Evolutionary conservation across 2,113 vertebrate genomes (phyloP), one percentile per base, ranked within the genome.

Genomic region (Oncorhynchus gorbuscha): DNA sequence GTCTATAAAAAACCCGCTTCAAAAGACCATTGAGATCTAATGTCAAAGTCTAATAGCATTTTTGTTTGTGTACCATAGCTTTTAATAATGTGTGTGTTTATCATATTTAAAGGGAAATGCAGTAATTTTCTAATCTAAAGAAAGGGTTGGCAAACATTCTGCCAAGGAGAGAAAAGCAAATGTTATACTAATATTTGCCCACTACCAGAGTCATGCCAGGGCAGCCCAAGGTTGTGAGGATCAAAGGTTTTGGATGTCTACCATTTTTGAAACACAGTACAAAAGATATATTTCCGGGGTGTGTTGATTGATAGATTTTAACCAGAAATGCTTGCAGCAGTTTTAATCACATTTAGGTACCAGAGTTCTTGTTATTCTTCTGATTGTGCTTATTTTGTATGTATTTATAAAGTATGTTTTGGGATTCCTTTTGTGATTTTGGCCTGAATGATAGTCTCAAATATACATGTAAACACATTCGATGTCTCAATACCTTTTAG

Each of bases 401-500:
- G 92, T 94, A 92, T 94, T 93, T 93, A 93, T 92, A 89, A 93
- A 85, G 83, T 90, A 78, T 85, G 87, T 91, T 90, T 91, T 84
- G 83, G 86, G 78, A 78, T 90, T 92, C 81, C 81, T 91, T 92
- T 89, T 88, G 90, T 93, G 91, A 90, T 88, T 89, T 92, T 91
- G 92, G 86, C 90, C 91, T 93, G 91, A 91, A 91, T 79, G 88
- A 90, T 92, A 92, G 89, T 92, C 88, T 88, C 84, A 81, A 89
- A 91, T 89, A 89, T 89, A 87, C 87, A 84, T 89, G 89, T 93
- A 89, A 90, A 92, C 90, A 91, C 88, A 92, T 90, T 93, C 87
- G 89, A 94, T 93, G 93, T 94, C 92, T 93, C 91, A 85, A 93
- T 88, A 91, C 85, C 91, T 93, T 94, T 94, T 94, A 92, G 93